Evolutionary conservation across 2,888 invertebrate species (phyloP), one percentile per base, ranked within the genome.

Genomic region (Abrostola triplasia): DNA sequence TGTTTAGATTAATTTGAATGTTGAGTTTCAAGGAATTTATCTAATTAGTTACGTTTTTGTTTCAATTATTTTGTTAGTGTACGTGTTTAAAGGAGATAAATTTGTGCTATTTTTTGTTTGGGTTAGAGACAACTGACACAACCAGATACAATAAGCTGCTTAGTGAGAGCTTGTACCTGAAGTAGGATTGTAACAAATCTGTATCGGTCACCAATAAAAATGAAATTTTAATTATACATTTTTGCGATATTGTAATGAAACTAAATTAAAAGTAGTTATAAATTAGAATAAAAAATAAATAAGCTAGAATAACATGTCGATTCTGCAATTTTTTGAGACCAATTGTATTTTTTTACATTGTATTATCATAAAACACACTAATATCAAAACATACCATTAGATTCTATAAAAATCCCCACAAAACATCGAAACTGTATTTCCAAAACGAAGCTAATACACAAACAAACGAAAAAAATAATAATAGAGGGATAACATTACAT

Each of bases 401-500:
- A 66, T 60, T 44, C 73, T 50, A 56, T 38, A 54, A 51, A 36
- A 57, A 61, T 40, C 8, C 5, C 13, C n/a, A 48, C 6, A 24
- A 38, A 47, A 68, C 55, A 54, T 55, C 51, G 51, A 47, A 67
- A 64, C 60, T 70, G 48, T 50, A 56, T 10, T 41, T 64, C 65
- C 53, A 41, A 60, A 79, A 79, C 69, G 80, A 79, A 79, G 76
- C 88, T 85, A 91, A 90, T 92, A 86, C 79, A 84, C 84, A 82
- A 81, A 80, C 80, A 77, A 82, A 83, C 86, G 71, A 68, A 65
- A 73, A 76, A 72, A 74, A 77, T 76, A 79, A 84, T 81, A 74
- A 77, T 67, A 80, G 80, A 83, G 87, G 87, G 87, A 86, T 89
- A 81, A 85, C 82, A 89, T 92, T 88, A 92, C 91, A 89, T 92